Conservation (phyloP, 2,888 invertebrate species). For the Brassicogethes aeneus region DNA sequence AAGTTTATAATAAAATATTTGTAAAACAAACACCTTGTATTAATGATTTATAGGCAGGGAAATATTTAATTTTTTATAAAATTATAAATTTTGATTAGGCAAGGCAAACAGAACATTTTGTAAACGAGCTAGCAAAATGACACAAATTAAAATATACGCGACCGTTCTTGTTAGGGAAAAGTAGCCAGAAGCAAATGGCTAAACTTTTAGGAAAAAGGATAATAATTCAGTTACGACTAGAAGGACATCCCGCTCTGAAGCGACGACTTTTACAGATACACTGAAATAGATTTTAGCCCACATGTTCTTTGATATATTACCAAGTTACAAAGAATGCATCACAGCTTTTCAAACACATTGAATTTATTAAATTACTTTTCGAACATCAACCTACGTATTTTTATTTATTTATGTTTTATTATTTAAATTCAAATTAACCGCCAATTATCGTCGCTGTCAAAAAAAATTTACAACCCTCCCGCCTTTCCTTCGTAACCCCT, state of each 20-base stretch:
- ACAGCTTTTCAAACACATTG: not conserved
- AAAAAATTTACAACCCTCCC: no score
- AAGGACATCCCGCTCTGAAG: constrained; percentile 26
- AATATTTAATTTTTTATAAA: not conserved
- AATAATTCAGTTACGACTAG: constrained; percentile 35
- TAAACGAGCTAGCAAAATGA: constrained; percentile 21
- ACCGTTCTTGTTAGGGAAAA: constrained; percentile 26
- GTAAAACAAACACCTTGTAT: no score
- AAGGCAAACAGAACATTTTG: constrained; percentile 19
- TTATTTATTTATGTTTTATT: no score
- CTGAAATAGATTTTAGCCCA: constrained; percentile 22
- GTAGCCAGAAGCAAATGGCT: constrained; percentile 29
- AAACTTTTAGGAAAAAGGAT: constrained; percentile 35
- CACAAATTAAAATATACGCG: constrained; percentile 34
- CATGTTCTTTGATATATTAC: constrained; percentile 17
- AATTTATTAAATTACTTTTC: not conserved
- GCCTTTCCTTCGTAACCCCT: no score
- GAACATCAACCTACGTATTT: no score
- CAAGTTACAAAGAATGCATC: constrained; percentile 10
- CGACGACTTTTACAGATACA: constrained; percentile 30
- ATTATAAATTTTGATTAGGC: constrained; percentile 14
- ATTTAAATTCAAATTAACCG: no score
- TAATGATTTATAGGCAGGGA: no score
- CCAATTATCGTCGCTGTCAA: no score
- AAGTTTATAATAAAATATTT: no score